Conservation (phyloP, 2,797 vertebrate genomes). For the Sebastes iracundus region DNA sequence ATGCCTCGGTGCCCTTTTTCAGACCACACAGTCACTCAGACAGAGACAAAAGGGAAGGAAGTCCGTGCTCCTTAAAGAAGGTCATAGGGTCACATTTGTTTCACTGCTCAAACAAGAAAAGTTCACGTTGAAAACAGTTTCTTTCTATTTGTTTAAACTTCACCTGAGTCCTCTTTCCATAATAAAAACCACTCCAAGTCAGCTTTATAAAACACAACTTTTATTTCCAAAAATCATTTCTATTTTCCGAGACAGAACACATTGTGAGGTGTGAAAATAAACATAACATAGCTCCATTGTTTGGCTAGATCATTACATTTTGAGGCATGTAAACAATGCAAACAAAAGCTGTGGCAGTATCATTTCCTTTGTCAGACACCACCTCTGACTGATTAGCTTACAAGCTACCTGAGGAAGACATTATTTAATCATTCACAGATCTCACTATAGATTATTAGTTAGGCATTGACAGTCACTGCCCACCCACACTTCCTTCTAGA, state of each 20-base stretch:
- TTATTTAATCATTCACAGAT: conserved; percentile 69
- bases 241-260: conserved; percentile 9
- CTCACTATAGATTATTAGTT: conserved; percentile 53
- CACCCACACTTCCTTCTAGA: conserved; percentile 33
- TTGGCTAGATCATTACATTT: conserved; percentile 19
- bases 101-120: conserved; percentile 57
- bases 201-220: conserved; percentile 16
- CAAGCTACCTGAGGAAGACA: conserved; percentile 74
- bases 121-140: conserved; percentile 18
- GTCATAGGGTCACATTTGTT: conserved; percentile 62
- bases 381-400: conserved; percentile 55
- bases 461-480: conserved; percentile 55
- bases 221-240: conserved; percentile 48
- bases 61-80: conserved; percentile 34
- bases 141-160: conserved; percentile 23
- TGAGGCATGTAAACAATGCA: conserved; percentile 62
- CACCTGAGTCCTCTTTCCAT: background rate
- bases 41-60: conserved; percentile 56
- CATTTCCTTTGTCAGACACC: conserved; percentile 52
- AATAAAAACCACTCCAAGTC: background rate
- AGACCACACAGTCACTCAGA: conserved; percentile 47
- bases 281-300: conserved; percentile 12
- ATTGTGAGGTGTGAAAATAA: conserved; percentile 14
- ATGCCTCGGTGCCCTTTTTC: conserved; percentile 7
- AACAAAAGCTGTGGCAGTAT: conserved; percentile 69